Evolutionary conservation across 2,888 invertebrate species (phyloP).

Genomic region (Cataglyphis livida): DNA sequence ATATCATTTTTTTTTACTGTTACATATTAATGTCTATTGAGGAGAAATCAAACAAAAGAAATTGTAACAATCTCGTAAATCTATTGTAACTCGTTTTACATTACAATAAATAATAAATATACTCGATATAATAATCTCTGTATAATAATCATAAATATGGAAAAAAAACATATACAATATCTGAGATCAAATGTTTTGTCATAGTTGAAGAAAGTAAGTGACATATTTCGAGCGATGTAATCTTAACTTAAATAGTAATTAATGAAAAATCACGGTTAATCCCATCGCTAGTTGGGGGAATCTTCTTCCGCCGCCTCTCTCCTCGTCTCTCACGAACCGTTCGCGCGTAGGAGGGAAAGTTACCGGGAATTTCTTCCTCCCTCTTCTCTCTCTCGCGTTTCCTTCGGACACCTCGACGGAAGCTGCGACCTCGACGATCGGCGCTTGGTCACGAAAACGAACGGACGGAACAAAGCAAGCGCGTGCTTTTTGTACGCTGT

Average conservation of each 20-base stretch:
- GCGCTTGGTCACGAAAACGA: slow-evolving; percentile 59
- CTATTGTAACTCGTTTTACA: not conserved
- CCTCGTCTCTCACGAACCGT: slow-evolving; percentile 16
- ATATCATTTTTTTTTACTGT: not conserved
- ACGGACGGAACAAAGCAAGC: slow-evolving; percentile 25
- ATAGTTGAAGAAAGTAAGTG: not conserved
- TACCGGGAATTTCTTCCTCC: slow-evolving; percentile 60
- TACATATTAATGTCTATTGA: not conserved
- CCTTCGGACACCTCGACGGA: slow-evolving; percentile 49
- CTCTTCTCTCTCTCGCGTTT: not conserved
- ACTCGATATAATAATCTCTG: not conserved
- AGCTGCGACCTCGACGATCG: slow-evolving; percentile 61
- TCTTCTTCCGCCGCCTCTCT: not conserved
- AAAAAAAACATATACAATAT: slow-evolving; percentile 4
- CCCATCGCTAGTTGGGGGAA: slow-evolving; percentile 30
- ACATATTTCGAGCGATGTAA: not conserved
- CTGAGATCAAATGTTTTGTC: slow-evolving; percentile 16
- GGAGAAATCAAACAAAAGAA: not conserved
- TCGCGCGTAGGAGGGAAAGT: slow-evolving; percentile 83
- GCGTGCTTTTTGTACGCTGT: slow-evolving; percentile 37
- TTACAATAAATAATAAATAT: not conserved
- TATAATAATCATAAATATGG: not conserved
- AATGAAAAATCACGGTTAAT: slow-evolving; percentile 33
- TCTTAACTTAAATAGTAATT: not conserved
- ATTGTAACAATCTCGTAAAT: slow-evolving; percentile 2